Percentiles rank a stretch among this genome's conserved stretches.
Evolutionary conservation across 2,113 vertebrate genomes (phyloP).

Genomic region (Silurus glanis): DNA sequence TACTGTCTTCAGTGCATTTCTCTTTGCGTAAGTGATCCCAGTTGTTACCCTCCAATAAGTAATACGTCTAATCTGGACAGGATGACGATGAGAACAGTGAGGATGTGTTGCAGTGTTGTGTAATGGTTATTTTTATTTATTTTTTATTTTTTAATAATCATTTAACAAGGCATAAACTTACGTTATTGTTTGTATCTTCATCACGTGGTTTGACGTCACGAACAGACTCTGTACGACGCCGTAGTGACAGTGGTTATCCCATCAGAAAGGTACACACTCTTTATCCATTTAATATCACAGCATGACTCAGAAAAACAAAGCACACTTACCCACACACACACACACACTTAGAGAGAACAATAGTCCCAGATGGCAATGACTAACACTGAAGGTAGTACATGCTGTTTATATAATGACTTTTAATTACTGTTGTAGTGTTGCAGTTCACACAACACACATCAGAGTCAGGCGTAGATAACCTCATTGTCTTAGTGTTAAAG

Average conservation of each 20-base stretch:
- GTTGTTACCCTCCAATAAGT: neutral
- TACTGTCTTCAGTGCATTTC: neutral
- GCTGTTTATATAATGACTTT: constrained; percentile 1
- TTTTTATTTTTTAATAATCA: neutral
- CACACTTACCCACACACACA: constrained; percentile 21
- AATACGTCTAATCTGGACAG: neutral
- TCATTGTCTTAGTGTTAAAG: neutral
- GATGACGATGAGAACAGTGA: constrained; percentile 15
- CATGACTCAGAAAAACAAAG: constrained; percentile 58
- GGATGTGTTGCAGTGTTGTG: constrained; percentile 45
- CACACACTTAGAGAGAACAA: constrained; percentile 15
- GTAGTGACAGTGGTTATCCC: constrained; percentile 85
- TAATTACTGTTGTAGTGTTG: neutral
- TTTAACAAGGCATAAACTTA: constrained; percentile 66
- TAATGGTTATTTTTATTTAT: neutral
- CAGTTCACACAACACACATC: neutral
- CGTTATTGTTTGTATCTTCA: constrained; percentile 73
- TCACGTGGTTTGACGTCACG: constrained; percentile 79
- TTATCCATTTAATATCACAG: constrained; percentile 68
- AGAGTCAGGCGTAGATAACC: constrained; percentile 1
- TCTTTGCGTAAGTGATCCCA: constrained; percentile 11
- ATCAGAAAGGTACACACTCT: constrained; percentile 80
- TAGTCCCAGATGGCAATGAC: constrained; percentile 25
- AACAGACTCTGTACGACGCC: constrained; percentile 84
- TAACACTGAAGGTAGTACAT: constrained; percentile 11